These are phyloP conservation scores for Epizoanthus rinbou DNA, from an alignment of 92 coral and sea anemone species.

Conservation along the genomic window DNA sequence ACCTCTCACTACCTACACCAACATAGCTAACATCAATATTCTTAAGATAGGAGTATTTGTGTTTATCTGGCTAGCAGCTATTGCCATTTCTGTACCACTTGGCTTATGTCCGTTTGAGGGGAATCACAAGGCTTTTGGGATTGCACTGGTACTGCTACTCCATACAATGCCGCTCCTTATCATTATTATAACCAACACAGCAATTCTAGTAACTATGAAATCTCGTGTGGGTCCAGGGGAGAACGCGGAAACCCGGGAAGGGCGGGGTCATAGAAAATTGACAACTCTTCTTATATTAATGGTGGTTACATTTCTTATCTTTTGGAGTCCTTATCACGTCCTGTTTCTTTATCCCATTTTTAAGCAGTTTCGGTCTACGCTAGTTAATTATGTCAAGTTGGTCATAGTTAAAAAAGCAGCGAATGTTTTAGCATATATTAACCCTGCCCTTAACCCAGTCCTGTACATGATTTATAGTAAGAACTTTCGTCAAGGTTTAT, in stretches of 20 bases:
- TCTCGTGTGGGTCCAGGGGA: slow-evolving; percentile 50
- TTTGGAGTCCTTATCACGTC: slow-evolving; percentile 56
- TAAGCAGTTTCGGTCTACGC: not conserved
- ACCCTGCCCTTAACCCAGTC: slow-evolving; percentile 27
- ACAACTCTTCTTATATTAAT: slow-evolving; percentile 38
- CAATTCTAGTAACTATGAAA: slow-evolving; percentile 40
- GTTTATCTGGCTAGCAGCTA: slow-evolving; percentile 44
- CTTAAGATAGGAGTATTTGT: slow-evolving; percentile 39
- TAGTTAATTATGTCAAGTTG: slow-evolving; percentile 24
- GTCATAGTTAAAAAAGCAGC: slow-evolving; percentile 26
- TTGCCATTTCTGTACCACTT: slow-evolving; percentile 49
- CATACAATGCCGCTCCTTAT: slow-evolving; percentile 50
- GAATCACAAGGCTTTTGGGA: slow-evolving; percentile 29
- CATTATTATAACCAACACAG: slow-evolving; percentile 28
- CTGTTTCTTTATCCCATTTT: slow-evolving; percentile 27
- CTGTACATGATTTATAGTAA: slow-evolving; percentile 24
- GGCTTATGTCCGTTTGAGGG: slow-evolving; percentile 40
- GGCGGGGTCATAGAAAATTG: slow-evolving; percentile 25
- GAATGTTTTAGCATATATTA: slow-evolving; percentile 10
- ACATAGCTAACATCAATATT: slow-evolving; percentile 32
- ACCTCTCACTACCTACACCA: slow-evolving; percentile 15
- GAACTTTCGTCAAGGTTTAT: slow-evolving; percentile 26
- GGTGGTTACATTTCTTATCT: slow-evolving; percentile 26
- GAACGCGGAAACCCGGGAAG: slow-evolving; percentile 4
- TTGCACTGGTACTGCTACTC: slow-evolving; percentile 38